These are phyloP conservation scores for Phenganax marumi DNA, from an alignment of 92 coral and sea anemone species.

Conservation along the genomic window DNA sequence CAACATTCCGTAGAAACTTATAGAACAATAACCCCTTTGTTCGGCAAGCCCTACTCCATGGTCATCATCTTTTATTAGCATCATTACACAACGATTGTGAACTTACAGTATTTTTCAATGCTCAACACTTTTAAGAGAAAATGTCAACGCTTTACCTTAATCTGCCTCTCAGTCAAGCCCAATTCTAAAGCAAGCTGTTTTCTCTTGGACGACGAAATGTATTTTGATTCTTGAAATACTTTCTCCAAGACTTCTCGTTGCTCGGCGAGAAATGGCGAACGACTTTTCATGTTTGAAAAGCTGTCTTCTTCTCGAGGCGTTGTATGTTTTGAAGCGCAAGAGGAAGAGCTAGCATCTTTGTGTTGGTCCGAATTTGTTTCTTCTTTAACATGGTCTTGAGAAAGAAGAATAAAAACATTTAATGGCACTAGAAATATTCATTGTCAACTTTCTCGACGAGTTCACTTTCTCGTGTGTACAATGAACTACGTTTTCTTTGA, in stretches of 20 bases:
- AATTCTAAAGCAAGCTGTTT: conserved; percentile 24
- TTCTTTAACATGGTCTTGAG: background rate
- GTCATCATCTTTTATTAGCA: too few relatives aligned
- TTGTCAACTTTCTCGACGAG: too few relatives aligned
- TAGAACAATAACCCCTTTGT: too few relatives aligned
- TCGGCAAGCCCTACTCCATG: too few relatives aligned
- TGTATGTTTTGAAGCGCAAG: background rate
- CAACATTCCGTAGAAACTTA: too few relatives aligned
- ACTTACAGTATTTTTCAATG: too few relatives aligned
- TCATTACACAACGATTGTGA: too few relatives aligned
- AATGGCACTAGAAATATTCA: too few relatives aligned
- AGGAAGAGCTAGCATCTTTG: background rate
- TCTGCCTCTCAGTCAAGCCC: conserved; percentile 31
- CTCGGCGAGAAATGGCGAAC: conserved; percentile 41
- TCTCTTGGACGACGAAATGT: conserved; percentile 33
- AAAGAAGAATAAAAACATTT: too few relatives aligned
- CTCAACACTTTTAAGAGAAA: background rate
- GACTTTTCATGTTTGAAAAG: conserved; percentile 26
- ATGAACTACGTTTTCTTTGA: too few relatives aligned
- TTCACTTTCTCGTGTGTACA: too few relatives aligned
- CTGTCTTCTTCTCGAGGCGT: background rate
- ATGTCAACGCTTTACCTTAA: background rate
- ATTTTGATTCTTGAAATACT: conserved; percentile 31
- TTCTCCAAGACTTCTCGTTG: conserved; percentile 36
- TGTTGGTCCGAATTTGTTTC: background rate